Conservation (phyloP, 1,140 invertebrate genomes). For the Helicoverpa armigera region DNA sequence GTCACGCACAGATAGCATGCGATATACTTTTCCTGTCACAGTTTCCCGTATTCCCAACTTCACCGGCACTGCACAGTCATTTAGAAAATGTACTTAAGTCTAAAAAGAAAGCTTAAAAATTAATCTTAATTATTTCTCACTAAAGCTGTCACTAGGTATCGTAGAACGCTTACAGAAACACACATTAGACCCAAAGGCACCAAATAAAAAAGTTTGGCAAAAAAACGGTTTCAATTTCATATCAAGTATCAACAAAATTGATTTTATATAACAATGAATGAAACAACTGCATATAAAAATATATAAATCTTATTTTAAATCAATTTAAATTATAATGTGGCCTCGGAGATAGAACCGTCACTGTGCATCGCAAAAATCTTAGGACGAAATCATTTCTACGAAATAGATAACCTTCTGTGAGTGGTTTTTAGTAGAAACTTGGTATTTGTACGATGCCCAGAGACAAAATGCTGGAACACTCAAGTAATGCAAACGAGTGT, state of each 20-base stretch:
- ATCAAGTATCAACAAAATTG: slow-evolving; percentile 63
- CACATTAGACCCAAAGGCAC: slow-evolving; percentile 34
- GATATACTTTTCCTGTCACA: background rate
- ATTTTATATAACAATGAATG: slow-evolving; percentile 62
- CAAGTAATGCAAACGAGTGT: slow-evolving; percentile 22
- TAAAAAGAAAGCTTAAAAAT: slow-evolving; percentile 66
- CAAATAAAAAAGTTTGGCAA: slow-evolving; percentile 23
- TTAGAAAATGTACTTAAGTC: slow-evolving; percentile 57
- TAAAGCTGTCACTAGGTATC: slow-evolving; percentile 63
- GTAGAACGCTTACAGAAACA: slow-evolving; percentile 44
- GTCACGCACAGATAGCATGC: background rate
- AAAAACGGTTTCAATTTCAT: slow-evolving; percentile 42
- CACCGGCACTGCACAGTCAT: slow-evolving; percentile 32
- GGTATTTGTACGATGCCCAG: background rate
- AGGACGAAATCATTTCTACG: slow-evolving; percentile 25
- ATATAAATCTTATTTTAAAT: slow-evolving; percentile 84
- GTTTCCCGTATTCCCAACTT: slow-evolving; percentile 22
- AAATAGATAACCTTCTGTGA: slow-evolving; percentile 22
- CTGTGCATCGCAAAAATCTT: background rate
- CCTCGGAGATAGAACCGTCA: slow-evolving; percentile 9
- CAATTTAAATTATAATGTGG: slow-evolving; percentile 52
- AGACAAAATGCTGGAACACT: slow-evolving; percentile 24
- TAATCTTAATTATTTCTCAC: slow-evolving; percentile 67
- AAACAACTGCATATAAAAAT: slow-evolving; percentile 83
- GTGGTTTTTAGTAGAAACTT: slow-evolving; percentile 8